phyloP scores from a whole-genome alignment of 2,888 invertebrate genomes.

The Euzophera pinguis region DNA sequence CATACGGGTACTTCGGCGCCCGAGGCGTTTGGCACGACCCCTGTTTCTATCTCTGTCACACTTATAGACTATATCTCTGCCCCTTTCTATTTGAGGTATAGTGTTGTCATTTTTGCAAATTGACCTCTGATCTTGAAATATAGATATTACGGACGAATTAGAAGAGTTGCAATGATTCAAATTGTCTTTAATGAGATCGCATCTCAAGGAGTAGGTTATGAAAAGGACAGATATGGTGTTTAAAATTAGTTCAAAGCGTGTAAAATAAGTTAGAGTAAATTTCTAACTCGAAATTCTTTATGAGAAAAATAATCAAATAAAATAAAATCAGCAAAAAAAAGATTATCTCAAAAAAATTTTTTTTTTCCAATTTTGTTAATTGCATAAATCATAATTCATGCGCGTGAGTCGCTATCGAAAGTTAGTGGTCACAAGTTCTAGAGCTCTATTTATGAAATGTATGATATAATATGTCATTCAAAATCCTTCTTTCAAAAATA shows the following conservation, averaged over 20 bases:
- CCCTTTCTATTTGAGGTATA: constrained; percentile 39
- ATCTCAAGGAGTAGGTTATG: neutral
- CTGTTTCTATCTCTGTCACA: constrained; percentile 32
- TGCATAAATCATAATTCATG: no score
- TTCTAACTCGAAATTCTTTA: no score
- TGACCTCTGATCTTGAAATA: constrained; percentile 65
- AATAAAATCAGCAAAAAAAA: no score
- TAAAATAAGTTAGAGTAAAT: no score
- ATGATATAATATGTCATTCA: no score
- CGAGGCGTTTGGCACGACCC: constrained; percentile 46
- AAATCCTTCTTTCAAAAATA: neutral
- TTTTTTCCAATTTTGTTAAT: neutral
- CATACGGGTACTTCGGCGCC: constrained; percentile 58
- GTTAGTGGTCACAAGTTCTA: no score
- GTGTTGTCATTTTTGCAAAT: constrained; percentile 72
- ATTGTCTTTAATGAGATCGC: constrained; percentile 37
- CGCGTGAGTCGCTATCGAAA: no score
- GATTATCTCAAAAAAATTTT: no score
- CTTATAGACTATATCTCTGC: constrained; percentile 24
- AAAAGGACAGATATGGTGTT: neutral
- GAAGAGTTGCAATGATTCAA: constrained; percentile 35
- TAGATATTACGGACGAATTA: constrained; percentile 59
- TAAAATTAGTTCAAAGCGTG: no score
- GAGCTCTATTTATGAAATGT: no score
- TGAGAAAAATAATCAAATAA: no score